phyloP scores from a whole-genome alignment of 2,113 vertebrate species.

The Pomatorhinus ruficollis region DNA sequence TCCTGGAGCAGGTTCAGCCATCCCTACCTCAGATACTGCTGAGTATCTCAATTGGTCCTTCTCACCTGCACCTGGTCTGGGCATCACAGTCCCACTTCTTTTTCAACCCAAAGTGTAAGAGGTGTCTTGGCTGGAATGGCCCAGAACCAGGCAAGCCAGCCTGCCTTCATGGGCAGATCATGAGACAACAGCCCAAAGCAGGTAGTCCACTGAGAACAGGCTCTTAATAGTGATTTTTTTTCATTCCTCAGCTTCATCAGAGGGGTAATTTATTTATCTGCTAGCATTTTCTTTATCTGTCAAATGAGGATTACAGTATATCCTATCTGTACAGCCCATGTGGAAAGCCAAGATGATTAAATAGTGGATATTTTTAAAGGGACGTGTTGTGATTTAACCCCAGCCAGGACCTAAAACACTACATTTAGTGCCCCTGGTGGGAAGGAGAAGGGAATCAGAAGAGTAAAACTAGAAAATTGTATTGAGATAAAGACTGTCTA shows the following conservation, averaged over 20 bases:
- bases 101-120: neutral
- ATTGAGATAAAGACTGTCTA: neutral
- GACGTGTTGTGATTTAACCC: neutral
- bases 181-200: neutral
- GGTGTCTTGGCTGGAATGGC: rapidly evolving
- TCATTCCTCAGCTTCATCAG: neutral
- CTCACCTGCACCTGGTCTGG: neutral
- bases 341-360: neutral
- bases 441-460: neutral
- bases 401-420: neutral
- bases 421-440: neutral
- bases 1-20: neutral
- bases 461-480: neutral
- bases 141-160: neutral
- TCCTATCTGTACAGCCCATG: neutral
- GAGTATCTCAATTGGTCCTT: neutral
- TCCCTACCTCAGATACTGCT: neutral
- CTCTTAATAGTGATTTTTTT: neutral
- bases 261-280: neutral
- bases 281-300: neutral
- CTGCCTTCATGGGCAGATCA: neutral
- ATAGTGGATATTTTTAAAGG: neutral
- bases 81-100: rapidly evolving
- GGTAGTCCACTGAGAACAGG: neutral
- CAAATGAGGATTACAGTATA: neutral